Base-by-base conservation (phyloP, 2,797 vertebrate species). In the Lepidocolaptes lacrymiger region DNA sequence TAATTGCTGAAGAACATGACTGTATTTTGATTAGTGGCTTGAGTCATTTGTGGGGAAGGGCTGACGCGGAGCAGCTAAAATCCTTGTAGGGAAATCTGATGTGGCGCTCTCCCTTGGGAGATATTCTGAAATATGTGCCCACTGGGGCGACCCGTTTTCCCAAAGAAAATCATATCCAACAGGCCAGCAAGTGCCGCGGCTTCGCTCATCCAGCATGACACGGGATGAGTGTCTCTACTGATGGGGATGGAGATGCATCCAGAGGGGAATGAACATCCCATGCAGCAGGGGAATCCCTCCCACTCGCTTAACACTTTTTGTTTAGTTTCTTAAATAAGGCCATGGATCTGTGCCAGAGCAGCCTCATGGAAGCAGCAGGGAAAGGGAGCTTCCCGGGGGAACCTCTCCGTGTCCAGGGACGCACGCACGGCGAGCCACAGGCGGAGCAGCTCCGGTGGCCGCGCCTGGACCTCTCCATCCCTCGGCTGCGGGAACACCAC, bases 61-160 rank as follows among this genome's bases (percentile, higher is more conserved):
- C 95, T 94, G 95, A 91, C 1, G 41, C 52, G n/a, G 95, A 95
- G 93, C 72, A 95, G 94, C 93, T 85, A 79, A 94, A 94, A 95
- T 93, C 95, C 94, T 90, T 95, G 93, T 89, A 96, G 94, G 94
- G 95, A 94, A 96, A 84, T 92, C 83, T 94, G 93, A 95, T 93
- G 91, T 91, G 88, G 84, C 7, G 9, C 78, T 91, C 27, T 92
- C 94, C 96, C 96, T 61, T 43, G 92, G 94, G 93, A 97, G 58
- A 67, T 36, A 52, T 23, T 61, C 82, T 62, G 81, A 95, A 91
- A 88, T 89, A 93, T 73, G 78, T 92, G 85, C 95, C 95, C 91
- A 96, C 95, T 80, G 92, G 89, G 88, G 92, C 1, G 22, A 95
- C 95, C 95, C 46, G 21, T 76, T 85, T 85, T 89, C 87, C 92